These are phyloP conservation scores for Pheosia tremula DNA, from an alignment of 2,888 invertebrate species.

Conservation along the genomic window DNA sequence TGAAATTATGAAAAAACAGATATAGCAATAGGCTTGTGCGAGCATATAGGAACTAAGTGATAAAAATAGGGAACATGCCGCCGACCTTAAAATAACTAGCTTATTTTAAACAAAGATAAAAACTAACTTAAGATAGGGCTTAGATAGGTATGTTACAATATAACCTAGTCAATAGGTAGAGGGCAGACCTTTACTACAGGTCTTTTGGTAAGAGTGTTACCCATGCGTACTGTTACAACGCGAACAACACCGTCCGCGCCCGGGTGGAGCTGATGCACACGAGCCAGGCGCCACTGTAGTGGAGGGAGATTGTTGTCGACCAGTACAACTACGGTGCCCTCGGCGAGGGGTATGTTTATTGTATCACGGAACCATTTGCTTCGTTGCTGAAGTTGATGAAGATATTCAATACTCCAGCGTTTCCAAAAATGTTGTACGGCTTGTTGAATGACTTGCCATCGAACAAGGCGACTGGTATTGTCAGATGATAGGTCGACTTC, in stretches of 20 bases:
- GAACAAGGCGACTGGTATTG: not conserved
- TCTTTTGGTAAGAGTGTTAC: too few relatives aligned
- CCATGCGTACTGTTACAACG: too few relatives aligned
- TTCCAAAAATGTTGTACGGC: not conserved
- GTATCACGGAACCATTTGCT: not conserved
- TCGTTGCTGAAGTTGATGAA: not conserved
- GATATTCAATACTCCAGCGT: not conserved
- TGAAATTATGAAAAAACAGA: too few relatives aligned
- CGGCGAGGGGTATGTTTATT: not conserved
- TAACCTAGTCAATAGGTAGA: too few relatives aligned
- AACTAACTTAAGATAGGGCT: too few relatives aligned
- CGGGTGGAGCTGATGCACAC: conserved; percentile 1
- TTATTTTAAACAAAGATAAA: too few relatives aligned
- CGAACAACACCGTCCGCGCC: too few relatives aligned
- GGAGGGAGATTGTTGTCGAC: not conserved
- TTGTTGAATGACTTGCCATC: not conserved
- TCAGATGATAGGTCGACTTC: not conserved
- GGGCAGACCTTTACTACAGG: too few relatives aligned
- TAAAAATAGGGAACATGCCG: too few relatives aligned
- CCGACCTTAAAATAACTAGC: too few relatives aligned
- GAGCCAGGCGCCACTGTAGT: not conserved
- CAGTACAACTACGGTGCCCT: not conserved
- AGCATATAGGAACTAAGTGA: too few relatives aligned
- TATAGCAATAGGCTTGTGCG: too few relatives aligned
- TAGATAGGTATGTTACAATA: not conserved